Base-by-base conservation (phyloP, 1,140 invertebrate species). In the Probaryconus sp. region DNA sequence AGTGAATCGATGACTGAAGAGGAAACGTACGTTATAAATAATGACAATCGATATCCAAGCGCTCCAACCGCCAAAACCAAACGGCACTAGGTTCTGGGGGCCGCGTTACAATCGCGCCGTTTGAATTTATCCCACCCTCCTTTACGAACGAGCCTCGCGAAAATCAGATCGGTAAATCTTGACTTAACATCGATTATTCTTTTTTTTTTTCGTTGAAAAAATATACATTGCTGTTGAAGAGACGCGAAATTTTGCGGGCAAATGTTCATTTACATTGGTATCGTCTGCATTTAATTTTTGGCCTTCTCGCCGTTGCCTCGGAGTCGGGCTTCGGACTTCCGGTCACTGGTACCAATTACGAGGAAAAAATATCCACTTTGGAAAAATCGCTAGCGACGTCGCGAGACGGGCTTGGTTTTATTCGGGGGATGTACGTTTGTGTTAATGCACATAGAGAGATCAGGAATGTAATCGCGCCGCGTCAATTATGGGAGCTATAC, bases 1-100 rank as follows among this genome's bases (percentile, higher is more conserved):
- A 87, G 85, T 83, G 85, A 88, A 88, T 88, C 87, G 85, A 88
- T 88, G 87, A 87, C 85, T 86, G 87, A 86, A 88, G 86, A 87
- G 85, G 86, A 87, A 86, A 86, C 84, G 86, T 86, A 87, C 84
- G 85, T 86, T 86, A 86, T 87, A 87, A 87, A 87, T 88, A 87
- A 87, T 87, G 87, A 88, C 85, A 88, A 88, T 87, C 87, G 87
- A 88, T 88, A 87, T 81, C 69, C 86, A 83, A 82, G 79, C 60
- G 31, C 76, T 51, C 61, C 63, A 85, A 76, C 74, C 6, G 38
- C 40, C 48, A 75, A 85, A 86, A 81, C 84, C 80, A 84, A 81
- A 6, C 5, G 1, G 9, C 47, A 3, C 28, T 20, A 31, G 35
- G 1, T 35, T 13, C 5, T 6, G 14, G 17, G 3, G 35, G 18